These are phyloP conservation scores for Homarus gammarus DNA, from an alignment of 2,888 invertebrate species.

Conservation along the genomic window DNA sequence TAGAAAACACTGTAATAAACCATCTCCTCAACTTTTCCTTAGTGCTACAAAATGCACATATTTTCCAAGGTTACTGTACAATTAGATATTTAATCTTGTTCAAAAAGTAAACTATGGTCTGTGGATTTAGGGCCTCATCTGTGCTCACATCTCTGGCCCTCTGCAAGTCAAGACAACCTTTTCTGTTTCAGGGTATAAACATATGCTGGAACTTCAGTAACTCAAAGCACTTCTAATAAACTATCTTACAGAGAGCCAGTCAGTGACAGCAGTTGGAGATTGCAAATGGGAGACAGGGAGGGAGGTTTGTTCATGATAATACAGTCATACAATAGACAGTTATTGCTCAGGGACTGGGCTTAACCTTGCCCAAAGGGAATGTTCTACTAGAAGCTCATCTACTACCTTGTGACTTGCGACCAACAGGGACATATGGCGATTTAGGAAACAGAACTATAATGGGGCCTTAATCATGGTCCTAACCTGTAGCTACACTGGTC, in stretches of 20 bases:
- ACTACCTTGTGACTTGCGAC: constrained; percentile 71
- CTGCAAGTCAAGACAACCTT: constrained; percentile 32
- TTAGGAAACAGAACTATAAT: constrained; percentile 67
- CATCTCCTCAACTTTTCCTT: neutral
- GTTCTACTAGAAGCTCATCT: constrained; percentile 71
- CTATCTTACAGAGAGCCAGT: constrained; percentile 52
- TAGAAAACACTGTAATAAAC: neutral
- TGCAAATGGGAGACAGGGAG: constrained; percentile 45
- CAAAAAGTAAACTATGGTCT: neutral
- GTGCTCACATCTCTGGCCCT: constrained; percentile 27
- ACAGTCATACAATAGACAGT: constrained; percentile 63
- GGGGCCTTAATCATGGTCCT: constrained; percentile 42
- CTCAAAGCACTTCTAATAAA: constrained; percentile 15
- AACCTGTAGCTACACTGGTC: constrained; percentile 9
- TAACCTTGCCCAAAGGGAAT: constrained; percentile 58
- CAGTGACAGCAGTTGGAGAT: constrained; percentile 46
- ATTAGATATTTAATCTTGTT: neutral
- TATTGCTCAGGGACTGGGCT: constrained; percentile 71
- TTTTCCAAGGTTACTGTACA: neutral
- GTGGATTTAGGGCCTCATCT: constrained; percentile 33
- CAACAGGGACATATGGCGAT: constrained; percentile 71
- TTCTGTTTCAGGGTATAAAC: neutral
- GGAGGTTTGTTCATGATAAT: constrained; percentile 48
- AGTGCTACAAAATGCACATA: neutral
- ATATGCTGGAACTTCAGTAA: neutral